phyloP scores from a whole-genome alignment of 2,113 vertebrate genomes.

The Bostrychus sinensis region DNA sequence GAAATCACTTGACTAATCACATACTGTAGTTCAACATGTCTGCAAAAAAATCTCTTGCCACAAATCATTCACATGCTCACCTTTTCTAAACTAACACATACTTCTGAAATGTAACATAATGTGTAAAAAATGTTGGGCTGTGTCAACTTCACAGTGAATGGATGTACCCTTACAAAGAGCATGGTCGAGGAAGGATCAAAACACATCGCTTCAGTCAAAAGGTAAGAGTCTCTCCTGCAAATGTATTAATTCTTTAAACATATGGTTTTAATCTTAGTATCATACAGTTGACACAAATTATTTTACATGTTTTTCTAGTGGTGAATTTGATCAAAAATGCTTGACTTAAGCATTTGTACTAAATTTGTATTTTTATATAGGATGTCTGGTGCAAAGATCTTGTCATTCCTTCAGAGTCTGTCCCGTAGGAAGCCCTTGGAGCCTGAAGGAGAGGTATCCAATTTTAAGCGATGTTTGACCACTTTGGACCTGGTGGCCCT shows the following conservation, averaged over 20 bases:
- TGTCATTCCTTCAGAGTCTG: constrained; percentile 68
- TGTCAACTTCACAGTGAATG: constrained; percentile 47
- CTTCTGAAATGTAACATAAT: constrained; percentile 76
- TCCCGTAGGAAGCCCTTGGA: constrained; percentile 78
- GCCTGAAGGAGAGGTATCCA: constrained; percentile 67
- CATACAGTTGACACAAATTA: no score
- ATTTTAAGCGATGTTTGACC: constrained; percentile 81
- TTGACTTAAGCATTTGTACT: no score
- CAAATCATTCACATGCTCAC: constrained; percentile 28
- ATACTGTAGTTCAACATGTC: background rate
- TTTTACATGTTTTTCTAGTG: background rate
- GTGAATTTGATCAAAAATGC: background rate
- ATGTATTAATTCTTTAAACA: background rate
- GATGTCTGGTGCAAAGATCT: constrained; percentile 57
- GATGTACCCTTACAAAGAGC: constrained; percentile 48
- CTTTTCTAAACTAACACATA: constrained; percentile 68
- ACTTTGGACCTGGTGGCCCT: constrained; percentile 82
- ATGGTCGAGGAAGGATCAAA: constrained; percentile 35
- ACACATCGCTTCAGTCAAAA: constrained; percentile 40
- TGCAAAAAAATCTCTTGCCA: constrained; percentile 10
- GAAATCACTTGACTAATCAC: background rate
- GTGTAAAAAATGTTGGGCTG: constrained; percentile 65
- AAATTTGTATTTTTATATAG: constrained; percentile 40
- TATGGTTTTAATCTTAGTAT: no score
- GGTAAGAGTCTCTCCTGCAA: constrained; percentile 47